phyloP scores from a whole-genome alignment of 2,797 vertebrate species.

The Rousettus madagascariensis region DNA sequence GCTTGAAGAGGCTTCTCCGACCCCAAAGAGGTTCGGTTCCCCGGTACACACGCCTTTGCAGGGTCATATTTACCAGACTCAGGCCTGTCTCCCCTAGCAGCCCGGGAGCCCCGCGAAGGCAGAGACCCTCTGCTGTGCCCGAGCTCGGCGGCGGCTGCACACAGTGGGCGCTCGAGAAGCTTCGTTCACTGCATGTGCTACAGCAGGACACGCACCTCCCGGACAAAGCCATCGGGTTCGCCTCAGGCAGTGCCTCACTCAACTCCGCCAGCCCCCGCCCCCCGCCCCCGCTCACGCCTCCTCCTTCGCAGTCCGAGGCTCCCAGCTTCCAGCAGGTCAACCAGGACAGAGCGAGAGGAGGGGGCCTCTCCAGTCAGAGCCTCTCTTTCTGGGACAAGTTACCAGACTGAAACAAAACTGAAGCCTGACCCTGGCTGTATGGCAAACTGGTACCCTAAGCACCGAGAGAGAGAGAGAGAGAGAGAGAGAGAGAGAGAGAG shows the following conservation, averaged over 20 bases:
- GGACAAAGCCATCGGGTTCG: no score
- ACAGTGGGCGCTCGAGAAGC: neutral
- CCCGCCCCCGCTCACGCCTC: neutral
- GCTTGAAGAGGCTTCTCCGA: neutral
- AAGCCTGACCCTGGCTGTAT: fast-evolving
- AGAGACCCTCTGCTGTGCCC: neutral
- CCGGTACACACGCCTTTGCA: neutral
- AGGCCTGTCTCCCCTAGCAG: neutral
- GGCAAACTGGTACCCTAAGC: neutral
- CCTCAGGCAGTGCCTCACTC: neutral
- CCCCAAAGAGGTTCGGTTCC: neutral
- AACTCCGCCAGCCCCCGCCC: neutral
- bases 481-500: no score
- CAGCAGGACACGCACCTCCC: neutral
- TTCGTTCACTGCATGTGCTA: fast-evolving
- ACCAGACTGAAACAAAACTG: neutral
- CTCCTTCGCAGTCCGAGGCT: neutral
- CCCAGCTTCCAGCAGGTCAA: neutral
- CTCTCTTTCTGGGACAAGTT: neutral
- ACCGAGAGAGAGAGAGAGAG: neutral
- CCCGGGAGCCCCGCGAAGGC: neutral
- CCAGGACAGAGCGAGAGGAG: neutral
- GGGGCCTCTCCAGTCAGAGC: neutral
- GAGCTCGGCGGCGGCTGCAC: neutral
- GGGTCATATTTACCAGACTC: neutral